These are phyloP conservation scores for Balaenoptera acutorostrata DNA, from an alignment of 2,113 vertebrate genomes.

Conservation along the genomic window DNA sequence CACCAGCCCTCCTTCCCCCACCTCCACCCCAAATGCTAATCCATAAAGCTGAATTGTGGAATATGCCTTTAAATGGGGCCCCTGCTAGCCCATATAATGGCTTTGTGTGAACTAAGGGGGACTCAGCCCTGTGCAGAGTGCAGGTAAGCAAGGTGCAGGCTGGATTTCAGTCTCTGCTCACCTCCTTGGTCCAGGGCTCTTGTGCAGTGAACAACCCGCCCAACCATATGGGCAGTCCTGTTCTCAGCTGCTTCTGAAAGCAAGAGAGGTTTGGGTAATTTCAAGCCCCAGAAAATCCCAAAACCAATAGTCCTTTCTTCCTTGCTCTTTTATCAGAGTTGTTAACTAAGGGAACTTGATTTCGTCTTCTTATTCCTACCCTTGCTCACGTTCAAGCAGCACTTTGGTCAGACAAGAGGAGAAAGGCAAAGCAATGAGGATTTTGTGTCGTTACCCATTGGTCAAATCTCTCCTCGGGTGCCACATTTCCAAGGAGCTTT, in stretches of 20 bases:
- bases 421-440: not conserved
- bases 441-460: rapidly evolving
- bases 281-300: not conserved
- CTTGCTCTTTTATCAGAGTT: not conserved
- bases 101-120: not conserved
- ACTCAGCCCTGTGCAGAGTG: rapidly evolving
- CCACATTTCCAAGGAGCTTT: not conserved
- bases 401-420: no score
- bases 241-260: not conserved
- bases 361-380: not conserved
- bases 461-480: not conserved
- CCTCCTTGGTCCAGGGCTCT: not conserved
- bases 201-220: not conserved
- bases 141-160: not conserved
- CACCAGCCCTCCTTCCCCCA: no score
- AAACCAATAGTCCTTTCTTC: not conserved
- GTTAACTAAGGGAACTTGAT: not conserved
- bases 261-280: not conserved
- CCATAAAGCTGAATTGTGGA: not conserved
- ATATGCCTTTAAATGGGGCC: not conserved
- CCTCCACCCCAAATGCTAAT: not conserved
- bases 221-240: rapidly evolving
- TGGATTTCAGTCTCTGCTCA: no score
- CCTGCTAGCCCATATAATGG: not conserved
- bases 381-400: no score